Evolutionary conservation across 2,888 invertebrate species (phyloP), one percentile per base, ranked within the genome.

Genomic region (Bembecia ichneumoniformis): DNA sequence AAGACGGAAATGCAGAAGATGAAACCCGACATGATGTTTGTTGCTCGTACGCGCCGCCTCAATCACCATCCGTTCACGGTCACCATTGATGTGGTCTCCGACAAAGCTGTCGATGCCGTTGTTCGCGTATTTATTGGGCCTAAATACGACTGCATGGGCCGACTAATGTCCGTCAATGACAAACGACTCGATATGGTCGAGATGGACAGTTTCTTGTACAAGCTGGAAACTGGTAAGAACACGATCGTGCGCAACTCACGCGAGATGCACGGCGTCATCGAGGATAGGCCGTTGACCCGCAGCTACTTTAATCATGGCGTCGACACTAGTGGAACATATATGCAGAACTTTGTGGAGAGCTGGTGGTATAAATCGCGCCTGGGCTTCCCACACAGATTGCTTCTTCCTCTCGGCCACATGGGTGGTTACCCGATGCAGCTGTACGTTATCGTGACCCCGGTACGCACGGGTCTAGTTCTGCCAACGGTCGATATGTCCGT

Each of bases 41-140:
- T 89, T 10, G 91, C 90, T 3, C 89, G 90, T 59, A 90, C 90
- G 77, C 83, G 82, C 51, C 91, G 91, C 51, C 88, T 92, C 35
- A 91, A 91, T 77, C 90, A 92, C 79, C 88, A 91, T 44, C 89
- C 90, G 47, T 92, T 91, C 88, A 88, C 88, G 64, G 86, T 90
- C 51, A 86, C 84, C 56, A 71, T 91, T 53, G 83, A 86, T 46
- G 87, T 92, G 34, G 69, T 77, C 17, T 90, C 91, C 44, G 89
- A 90, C 54, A 88, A 90, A 63, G 73, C 86, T 3, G 79, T 82
- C 35, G 89, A 90, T 58, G 89, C 89, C 47, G 89, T 92, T 10
- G 89, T 93, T 11, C 90, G 92, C 51, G 76, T 91, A 13, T 93
- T 90, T 87, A 74, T 93, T 55, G 93, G 92, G 62, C 93, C 93